Evolutionary conservation across 2,888 invertebrate genomes (phyloP).

Genomic region (Falcaria lacertinaria): DNA sequence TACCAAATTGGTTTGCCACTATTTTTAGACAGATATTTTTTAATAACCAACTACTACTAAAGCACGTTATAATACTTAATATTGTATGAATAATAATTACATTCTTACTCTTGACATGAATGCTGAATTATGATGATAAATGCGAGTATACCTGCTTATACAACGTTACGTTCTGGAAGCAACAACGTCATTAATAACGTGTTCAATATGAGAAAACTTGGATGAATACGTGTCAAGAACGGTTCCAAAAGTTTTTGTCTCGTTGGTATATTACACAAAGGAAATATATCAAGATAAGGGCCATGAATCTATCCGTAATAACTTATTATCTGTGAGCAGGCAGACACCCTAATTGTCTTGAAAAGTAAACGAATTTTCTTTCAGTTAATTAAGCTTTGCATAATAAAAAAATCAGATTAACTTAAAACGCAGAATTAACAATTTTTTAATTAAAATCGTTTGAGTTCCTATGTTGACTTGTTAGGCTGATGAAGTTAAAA

Average conservation of each 20-base stretch:
- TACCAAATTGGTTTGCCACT: too few species aligned
- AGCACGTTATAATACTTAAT: too few species aligned
- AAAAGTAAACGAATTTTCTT: constrained; percentile 48
- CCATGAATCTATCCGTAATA: constrained; percentile 6
- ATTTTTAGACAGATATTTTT: too few species aligned
- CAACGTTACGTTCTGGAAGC: not conserved
- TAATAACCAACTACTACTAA: too few species aligned
- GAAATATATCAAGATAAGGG: not conserved
- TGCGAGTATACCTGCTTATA: not conserved
- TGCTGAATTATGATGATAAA: too few species aligned
- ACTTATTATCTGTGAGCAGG: constrained; percentile 23
- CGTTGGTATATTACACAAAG: not conserved
- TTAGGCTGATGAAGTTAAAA: constrained; percentile 38
- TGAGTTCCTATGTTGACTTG: constrained; percentile 50
- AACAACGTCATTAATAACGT: not conserved
- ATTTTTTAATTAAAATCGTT: constrained; percentile 64
- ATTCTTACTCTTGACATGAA: too few species aligned
- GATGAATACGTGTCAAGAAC: not conserved
- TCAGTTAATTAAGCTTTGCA: constrained; percentile 69
- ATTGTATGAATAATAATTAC: too few species aligned
- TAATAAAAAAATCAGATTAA: constrained; percentile 56
- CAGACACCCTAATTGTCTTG: constrained; percentile 44
- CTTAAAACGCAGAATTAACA: constrained; percentile 53
- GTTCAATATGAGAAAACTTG: not conserved
- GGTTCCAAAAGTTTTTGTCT: not conserved